These are phyloP conservation scores for Ptyas mucosa DNA, from an alignment of 2,113 vertebrate species.

Conservation along the genomic window DNA sequence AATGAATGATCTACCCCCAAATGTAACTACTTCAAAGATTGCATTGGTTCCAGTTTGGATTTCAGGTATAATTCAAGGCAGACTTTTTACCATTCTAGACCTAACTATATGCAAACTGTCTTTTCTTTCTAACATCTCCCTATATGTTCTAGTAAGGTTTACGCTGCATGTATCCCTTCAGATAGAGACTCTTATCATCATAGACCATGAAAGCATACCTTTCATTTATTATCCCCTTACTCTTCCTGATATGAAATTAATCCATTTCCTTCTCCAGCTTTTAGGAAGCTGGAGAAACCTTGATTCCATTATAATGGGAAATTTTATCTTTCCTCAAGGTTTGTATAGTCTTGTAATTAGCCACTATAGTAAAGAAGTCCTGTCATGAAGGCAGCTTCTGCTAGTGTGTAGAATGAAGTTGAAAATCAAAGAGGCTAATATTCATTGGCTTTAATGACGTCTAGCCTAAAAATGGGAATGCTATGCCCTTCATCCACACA, in stretches of 20 bases:
- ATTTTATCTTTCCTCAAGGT: not conserved
- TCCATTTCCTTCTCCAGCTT: not conserved
- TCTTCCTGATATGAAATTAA: not conserved
- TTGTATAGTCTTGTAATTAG: not conserved
- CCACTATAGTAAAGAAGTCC: not conserved
- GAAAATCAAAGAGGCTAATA: not conserved
- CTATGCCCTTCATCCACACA: not conserved
- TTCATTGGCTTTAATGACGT: not conserved
- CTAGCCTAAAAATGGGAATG: not conserved
- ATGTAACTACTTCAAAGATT: not conserved
- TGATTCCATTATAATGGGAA: not conserved
- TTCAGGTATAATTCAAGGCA: not conserved
- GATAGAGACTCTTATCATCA: not conserved
- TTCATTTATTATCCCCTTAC: not conserved
- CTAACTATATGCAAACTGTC: not conserved
- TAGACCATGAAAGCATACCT: not conserved
- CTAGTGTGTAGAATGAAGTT: not conserved
- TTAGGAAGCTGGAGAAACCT: not conserved
- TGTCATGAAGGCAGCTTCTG: not conserved
- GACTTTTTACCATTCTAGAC: too few species aligned
- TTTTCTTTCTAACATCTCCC: not conserved
- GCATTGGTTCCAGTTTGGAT: not conserved
- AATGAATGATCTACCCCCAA: not conserved
- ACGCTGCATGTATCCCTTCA: not conserved
- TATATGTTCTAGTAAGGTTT: not conserved